A percentile compares a stretch with the other conserved stretches of the same genome.
Conservation (phyloP, 2,797 vertebrate genomes). For the Microctenopoma lineatum region DNA sequence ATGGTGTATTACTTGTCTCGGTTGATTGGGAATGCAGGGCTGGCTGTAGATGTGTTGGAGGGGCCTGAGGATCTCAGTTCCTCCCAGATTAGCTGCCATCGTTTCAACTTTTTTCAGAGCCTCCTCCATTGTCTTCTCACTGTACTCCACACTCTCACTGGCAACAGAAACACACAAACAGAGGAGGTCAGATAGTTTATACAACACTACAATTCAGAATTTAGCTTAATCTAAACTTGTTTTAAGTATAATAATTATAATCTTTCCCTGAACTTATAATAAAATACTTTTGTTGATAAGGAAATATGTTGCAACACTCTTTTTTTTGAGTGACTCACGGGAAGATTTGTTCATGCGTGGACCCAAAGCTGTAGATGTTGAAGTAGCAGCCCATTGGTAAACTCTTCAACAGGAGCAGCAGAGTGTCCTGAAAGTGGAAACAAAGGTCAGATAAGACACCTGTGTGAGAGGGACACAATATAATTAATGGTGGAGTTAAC, state of each 20-base stretch:
- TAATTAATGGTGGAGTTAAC: background rate
- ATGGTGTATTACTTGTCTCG: conserved; percentile 67
- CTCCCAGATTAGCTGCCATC: conserved; percentile 65
- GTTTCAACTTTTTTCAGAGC: conserved; percentile 73
- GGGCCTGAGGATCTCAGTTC: conserved; percentile 64
- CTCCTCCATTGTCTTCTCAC: conserved; percentile 78
- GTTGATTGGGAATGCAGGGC: conserved; percentile 63
- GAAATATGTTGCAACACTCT: too few species aligned
- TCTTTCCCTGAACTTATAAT: too few species aligned
- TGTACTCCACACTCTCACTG: conserved; percentile 83
- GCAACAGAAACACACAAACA: conserved; percentile 1
- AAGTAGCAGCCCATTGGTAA: conserved; percentile 90
- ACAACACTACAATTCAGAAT: too few species aligned
- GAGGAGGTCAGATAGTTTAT: too few species aligned
- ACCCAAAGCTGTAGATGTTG: conserved; percentile 90
- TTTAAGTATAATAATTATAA: too few species aligned
- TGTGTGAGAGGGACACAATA: background rate
- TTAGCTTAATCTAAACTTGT: too few species aligned
- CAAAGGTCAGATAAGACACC: background rate
- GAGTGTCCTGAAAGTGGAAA: conserved; percentile 82
- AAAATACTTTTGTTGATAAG: too few species aligned
- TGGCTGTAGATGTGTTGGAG: conserved; percentile 64
- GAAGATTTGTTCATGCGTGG: conserved; percentile 82
- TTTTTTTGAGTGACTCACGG: conserved; percentile 74
- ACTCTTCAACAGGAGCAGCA: conserved; percentile 91